Evolutionary conservation across 2,797 vertebrate species (phyloP), one percentile per base, ranked within the genome.

Genomic region (Gymnodraco acuticeps): DNA sequence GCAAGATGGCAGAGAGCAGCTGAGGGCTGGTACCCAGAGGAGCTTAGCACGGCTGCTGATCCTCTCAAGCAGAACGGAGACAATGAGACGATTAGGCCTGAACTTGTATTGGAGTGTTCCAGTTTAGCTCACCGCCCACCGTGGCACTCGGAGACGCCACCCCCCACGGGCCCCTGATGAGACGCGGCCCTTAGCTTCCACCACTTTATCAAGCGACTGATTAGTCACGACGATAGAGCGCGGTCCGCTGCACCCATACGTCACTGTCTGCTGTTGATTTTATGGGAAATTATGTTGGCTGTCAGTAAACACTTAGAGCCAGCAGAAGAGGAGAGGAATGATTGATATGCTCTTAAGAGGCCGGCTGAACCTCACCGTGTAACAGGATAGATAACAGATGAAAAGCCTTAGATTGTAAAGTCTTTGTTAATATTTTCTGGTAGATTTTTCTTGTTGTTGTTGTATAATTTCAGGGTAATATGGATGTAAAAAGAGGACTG

Each of bases 61-160:
- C 91, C 90, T 89, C 82, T 94, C 93, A 94, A 91, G 93, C 92
- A 92, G 91, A 94, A 94, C 91, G 67, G 70, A 94, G 85, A 94
- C 91, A 93, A 92, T 92, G 88, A 88, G 79, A 81, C 87, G 88
- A 95, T 95, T 94, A 94, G 89, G 82, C 84, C 78, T 75, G 73
- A 93, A 93, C 90, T 90, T 90, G 89, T 93, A 86, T 93, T 62
- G 85, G 85, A 82, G 89, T 67, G 88, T 87, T 90, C 82, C 81
- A 82, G 82, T 86, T 83, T 80, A 71, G 68, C 77, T 70, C 73
- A 13, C 78, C 77, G 65, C 88, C 87, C 87, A 70, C 71, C n/a
- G 67, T 13, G 8, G 71, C 77, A 85, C 77, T 80, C 59, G 2
- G 79, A 86, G 83, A 82, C 43, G 41, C 80, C 78, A 45, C 77